Evolutionary conservation across 2,888 invertebrate species (phyloP).

Genomic region (Acronicta alni): DNA sequence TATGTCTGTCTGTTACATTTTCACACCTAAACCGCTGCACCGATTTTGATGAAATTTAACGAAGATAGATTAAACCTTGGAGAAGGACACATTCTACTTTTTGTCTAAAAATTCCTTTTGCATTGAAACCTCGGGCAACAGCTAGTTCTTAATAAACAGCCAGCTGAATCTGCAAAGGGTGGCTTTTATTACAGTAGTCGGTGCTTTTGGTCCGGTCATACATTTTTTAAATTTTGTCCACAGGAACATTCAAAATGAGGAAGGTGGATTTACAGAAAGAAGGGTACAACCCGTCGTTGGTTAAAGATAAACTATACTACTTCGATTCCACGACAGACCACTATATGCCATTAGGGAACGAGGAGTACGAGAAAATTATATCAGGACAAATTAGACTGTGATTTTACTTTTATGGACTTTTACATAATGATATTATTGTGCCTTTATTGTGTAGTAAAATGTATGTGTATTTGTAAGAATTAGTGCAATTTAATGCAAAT

Average conservation of each 20-base stretch:
- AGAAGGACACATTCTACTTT: no score
- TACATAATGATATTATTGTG: constrained; percentile 25
- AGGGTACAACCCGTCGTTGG: constrained; percentile 93
- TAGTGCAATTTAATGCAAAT: no score
- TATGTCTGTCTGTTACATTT: no score
- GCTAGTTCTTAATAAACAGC: no score
- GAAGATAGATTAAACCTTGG: no score
- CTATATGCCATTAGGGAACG: constrained; percentile 92
- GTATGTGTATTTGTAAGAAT: constrained; percentile 33
- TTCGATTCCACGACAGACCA: constrained; percentile 91
- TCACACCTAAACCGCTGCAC: no score
- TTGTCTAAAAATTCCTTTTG: no score
- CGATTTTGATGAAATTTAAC: no score
- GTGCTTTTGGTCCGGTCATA: neutral
- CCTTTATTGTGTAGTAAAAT: constrained; percentile 32
- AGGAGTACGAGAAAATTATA: constrained; percentile 93
- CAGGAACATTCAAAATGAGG: constrained; percentile 98
- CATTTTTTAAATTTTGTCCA: constrained; percentile 56
- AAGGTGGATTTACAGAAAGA: constrained; percentile 97
- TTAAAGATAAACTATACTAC: constrained; percentile 95
- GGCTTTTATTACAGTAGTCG: no score
- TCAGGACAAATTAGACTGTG: constrained; percentile 94
- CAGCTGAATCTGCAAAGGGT: no score
- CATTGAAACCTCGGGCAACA: no score
- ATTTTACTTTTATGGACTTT: constrained; percentile 62